Evolutionary conservation across 1,140 invertebrate genomes (phyloP).

Genomic region (Trichogramma pretiosum): DNA sequence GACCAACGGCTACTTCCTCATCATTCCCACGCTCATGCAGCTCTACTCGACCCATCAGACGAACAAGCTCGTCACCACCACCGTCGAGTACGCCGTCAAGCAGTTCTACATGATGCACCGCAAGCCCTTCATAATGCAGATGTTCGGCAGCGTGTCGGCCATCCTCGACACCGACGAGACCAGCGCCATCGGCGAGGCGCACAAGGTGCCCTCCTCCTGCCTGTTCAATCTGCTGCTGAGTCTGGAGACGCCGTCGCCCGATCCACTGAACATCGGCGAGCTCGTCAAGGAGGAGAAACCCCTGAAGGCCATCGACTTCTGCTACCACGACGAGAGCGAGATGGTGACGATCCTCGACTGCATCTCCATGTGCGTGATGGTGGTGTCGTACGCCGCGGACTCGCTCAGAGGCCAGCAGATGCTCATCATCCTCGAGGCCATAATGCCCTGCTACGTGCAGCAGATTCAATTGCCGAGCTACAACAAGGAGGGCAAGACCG

Average conservation of each 20-base stretch:
- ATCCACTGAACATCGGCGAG: constrained; percentile 91
- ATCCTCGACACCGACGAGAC: constrained; percentile 90
- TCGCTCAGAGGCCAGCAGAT: constrained; percentile 94
- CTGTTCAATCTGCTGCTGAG: constrained; percentile 87
- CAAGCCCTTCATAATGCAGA: constrained; percentile 96
- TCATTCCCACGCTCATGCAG: constrained; percentile 94
- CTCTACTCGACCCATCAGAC: constrained; percentile 97
- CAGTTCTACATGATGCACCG: constrained; percentile 98
- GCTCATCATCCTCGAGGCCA: constrained; percentile 81
- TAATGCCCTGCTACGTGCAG: constrained; percentile 87
- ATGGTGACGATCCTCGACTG: constrained; percentile 89
- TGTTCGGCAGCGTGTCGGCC: constrained; percentile 96
- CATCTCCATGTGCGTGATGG: constrained; percentile 92
- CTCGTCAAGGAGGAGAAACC: constrained; percentile 94
- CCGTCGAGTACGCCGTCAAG: constrained; percentile 95
- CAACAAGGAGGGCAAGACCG: constrained; percentile 78
- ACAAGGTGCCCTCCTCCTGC: constrained; percentile 83
- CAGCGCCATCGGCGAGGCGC: constrained; percentile 77
- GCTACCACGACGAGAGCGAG: constrained; percentile 92
- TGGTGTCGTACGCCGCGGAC: constrained; percentile 94
- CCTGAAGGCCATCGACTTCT: constrained; percentile 92
- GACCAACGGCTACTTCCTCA: constrained; percentile 91
- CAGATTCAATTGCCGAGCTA: constrained; percentile 85
- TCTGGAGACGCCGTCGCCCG: constrained; percentile 84
- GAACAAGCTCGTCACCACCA: constrained; percentile 87